These are phyloP conservation scores for Sicus ferrugineus DNA, from an alignment of 2,888 invertebrate genomes.

Conservation along the genomic window DNA sequence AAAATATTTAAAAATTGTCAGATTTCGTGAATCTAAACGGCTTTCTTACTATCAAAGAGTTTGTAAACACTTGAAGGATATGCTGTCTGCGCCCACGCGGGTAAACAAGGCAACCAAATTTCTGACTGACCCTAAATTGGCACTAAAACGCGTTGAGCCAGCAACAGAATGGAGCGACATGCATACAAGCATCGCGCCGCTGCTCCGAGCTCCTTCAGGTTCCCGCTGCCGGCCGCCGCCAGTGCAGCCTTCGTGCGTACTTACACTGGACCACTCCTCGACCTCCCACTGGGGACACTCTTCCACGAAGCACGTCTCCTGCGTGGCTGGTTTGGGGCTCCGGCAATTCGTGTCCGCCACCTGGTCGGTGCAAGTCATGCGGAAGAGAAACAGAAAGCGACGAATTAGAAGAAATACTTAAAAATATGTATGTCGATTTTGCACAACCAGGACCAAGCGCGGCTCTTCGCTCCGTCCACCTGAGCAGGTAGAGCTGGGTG, in stretches of 20 bases:
- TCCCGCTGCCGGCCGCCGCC: slow-evolving; percentile 27
- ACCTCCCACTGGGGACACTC: slow-evolving; percentile 90
- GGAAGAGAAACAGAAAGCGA: slow-evolving; percentile 16
- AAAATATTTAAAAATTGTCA: too few relatives aligned
- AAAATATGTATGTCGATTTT: slow-evolving; percentile 18
- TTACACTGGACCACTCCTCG: slow-evolving; percentile 90
- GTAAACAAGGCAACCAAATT: too few relatives aligned
- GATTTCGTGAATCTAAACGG: too few relatives aligned
- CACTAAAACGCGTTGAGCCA: neutral
- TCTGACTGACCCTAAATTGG: too few relatives aligned
- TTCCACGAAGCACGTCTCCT: slow-evolving; percentile 83
- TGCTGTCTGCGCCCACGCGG: too few relatives aligned
- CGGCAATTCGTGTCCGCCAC: slow-evolving; percentile 81
- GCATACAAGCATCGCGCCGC: slow-evolving; percentile 47
- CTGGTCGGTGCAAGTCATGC: slow-evolving; percentile 62
- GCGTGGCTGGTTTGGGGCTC: slow-evolving; percentile 76
- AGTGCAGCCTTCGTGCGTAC: slow-evolving; percentile 58
- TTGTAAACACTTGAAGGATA: too few relatives aligned
- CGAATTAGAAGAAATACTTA: slow-evolving; percentile 3
- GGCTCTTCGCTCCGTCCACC: neutral
- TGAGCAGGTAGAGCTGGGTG: too few relatives aligned
- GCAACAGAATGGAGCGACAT: neutral
- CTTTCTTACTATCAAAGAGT: too few relatives aligned
- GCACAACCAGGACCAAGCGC: neutral
- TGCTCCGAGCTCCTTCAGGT: slow-evolving; percentile 30